Evolutionary conservation across 2,113 vertebrate genomes (phyloP), one percentile per base, ranked within the genome.

Genomic region (Phoxinus phoxinus): DNA sequence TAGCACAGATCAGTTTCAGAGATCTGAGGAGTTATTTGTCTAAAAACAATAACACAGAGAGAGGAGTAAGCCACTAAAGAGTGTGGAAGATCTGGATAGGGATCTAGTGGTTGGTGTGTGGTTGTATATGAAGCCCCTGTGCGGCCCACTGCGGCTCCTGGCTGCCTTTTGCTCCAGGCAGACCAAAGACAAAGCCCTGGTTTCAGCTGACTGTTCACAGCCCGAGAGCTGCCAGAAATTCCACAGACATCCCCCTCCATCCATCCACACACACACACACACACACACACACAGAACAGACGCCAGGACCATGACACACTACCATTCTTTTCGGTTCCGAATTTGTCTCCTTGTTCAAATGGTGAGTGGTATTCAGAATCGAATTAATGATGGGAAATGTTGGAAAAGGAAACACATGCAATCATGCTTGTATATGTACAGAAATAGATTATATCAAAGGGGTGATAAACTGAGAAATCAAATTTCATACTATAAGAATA

Each of bases 131-230:
- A 63, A 73, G 51, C 32, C 13, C 53, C 83, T 27, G 19, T 77
- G 65, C 32, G 59, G 80, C 85, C 81, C 63, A 67, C 48, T 78
- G 37, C 11, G 59, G 56, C 80, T 48, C 63, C 53, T 80, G 80
- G 81, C 56, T 74, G 81, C 78, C 79, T n/a, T 73, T 37, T 74
- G 83, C 88, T 82, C 73, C 83, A 83, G 65, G 72, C 85, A 87
- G 81, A 85, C 83, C 82, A 85, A 80, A 86, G 86, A 79, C 82
- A 75, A 76, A 80, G 84, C 59, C 84, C 83, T 84, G 89, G 87
- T 88, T 88, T 92, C 82, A 82, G 89, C 87, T 83, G 78, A 83
- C 85, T 84, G 61, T 78, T 51, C 71, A 53, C 15, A 53, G 56
- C 35, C 48, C 61, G 71, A 21, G 32, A 30, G 13, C 51, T 86